Percentiles rank a stretch among this genome's conserved stretches.
Conservation (phyloP, 2,888 invertebrate species). For the Heterodera filipjevi region DNA sequence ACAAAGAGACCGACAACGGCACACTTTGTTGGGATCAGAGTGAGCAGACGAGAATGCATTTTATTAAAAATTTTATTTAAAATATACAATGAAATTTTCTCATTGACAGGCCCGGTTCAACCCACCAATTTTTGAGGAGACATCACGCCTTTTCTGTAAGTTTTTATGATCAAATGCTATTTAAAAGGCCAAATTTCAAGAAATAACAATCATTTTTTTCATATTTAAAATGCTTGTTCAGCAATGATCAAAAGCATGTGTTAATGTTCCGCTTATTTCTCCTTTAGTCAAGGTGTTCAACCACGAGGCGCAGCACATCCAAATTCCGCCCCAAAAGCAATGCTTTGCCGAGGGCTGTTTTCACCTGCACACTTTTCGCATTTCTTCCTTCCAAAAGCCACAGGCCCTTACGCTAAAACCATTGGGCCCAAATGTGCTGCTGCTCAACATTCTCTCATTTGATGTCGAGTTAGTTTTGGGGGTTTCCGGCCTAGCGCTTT, state of each 20-base stretch:
- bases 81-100: not conserved
- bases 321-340: constrained; percentile 58
- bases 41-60: not conserved
- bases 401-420: constrained; percentile 14
- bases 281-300: constrained; percentile 59
- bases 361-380: constrained; percentile 42
- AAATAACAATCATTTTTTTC: no score
- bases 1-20: not conserved
- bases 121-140: constrained; percentile 46
- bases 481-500: not conserved
- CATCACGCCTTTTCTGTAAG: constrained; percentile 42
- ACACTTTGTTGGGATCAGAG: constrained; percentile 7
- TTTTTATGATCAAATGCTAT: not conserved
- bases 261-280: not conserved
- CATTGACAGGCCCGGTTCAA: constrained; percentile 40
- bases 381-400: constrained; percentile 45
- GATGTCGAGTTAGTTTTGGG: constrained; percentile 43
- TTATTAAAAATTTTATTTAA: not conserved
- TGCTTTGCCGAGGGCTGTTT: constrained; percentile 64
- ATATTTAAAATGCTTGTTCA: no score
- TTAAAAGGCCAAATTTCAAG: no score
- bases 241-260: not conserved
- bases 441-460: constrained; percentile 41
- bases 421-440: constrained; percentile 27
- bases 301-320: constrained; percentile 56